A percentile compares a stretch with the other conserved stretches of the same genome.
Conservation (phyloP, 1,140 invertebrate genomes). For the Lepidurus packardi region DNA sequence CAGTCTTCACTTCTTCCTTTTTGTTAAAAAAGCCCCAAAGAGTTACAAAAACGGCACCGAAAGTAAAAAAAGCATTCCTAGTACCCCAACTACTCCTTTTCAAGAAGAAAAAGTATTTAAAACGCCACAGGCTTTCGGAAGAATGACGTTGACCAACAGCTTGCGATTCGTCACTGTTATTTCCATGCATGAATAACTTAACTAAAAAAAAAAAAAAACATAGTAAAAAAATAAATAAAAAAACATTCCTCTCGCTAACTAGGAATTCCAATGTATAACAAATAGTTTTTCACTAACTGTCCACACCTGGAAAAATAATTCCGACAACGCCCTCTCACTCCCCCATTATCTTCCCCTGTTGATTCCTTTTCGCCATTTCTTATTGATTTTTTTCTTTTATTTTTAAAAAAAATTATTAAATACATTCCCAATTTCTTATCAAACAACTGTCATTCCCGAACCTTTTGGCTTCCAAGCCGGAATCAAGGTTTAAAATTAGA, state of each 20-base stretch:
- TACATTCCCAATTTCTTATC: too few relatives aligned
- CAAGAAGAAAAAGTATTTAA: background rate
- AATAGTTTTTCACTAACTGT: background rate
- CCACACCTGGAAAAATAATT: conserved; percentile 8
- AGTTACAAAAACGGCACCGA: background rate
- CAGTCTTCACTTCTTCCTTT: background rate
- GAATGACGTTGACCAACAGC: conserved; percentile 18
- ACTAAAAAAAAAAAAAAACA: too few relatives aligned
- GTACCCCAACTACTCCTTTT: conserved; percentile 4
- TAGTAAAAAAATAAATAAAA: background rate
- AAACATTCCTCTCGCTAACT: background rate
- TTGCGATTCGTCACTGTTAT: conserved; percentile 14
- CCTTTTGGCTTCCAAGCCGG: background rate
- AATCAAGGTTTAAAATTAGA: background rate
- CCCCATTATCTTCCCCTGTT: background rate
- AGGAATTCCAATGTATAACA: background rate
- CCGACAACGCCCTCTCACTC: background rate
- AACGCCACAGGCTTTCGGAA: background rate
- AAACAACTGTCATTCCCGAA: background rate
- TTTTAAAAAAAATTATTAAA: too few relatives aligned
- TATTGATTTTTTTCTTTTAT: too few relatives aligned
- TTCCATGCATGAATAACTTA: background rate
- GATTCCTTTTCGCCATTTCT: too few relatives aligned
- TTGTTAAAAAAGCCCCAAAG: background rate
- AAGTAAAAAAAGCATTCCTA: background rate